phyloP scores from a whole-genome alignment of 2,113 vertebrate species.

The Xyrauchen texanus region DNA sequence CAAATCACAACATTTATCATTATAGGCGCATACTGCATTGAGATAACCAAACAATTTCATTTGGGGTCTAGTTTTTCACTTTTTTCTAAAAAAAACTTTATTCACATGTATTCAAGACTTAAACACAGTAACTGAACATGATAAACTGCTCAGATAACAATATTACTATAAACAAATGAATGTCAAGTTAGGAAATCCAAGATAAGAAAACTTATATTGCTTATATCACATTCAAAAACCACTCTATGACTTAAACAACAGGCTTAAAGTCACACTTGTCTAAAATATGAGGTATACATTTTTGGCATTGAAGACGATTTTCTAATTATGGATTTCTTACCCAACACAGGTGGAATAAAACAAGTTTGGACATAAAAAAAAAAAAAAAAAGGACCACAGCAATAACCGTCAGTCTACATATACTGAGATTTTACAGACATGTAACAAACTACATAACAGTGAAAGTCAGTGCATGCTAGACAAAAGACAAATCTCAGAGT shows the following conservation, averaged over 20 bases:
- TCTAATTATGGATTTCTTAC: slow-evolving; percentile 54
- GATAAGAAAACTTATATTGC: slow-evolving; percentile 74
- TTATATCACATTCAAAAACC: slow-evolving; percentile 67
- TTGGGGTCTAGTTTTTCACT: background rate
- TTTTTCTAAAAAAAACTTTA: slow-evolving; percentile 55
- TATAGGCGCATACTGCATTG: background rate
- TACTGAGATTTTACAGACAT: slow-evolving; percentile 39
- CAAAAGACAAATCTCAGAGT: slow-evolving; percentile 27
- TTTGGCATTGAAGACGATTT: slow-evolving; percentile 55
- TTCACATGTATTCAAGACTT: slow-evolving; percentile 33
- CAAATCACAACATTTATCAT: background rate
- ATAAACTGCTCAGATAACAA: slow-evolving; percentile 50
- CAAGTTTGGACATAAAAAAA: slow-evolving; percentile 47
- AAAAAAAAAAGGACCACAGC: slow-evolving; percentile 56
- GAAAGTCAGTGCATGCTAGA: slow-evolving; percentile 44
- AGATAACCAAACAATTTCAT: slow-evolving; percentile 1
- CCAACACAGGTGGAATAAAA: slow-evolving; percentile 40
- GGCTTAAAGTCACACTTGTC: slow-evolving; percentile 43
- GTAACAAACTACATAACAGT: background rate
- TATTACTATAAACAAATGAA: slow-evolving; percentile 67
- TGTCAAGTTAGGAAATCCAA: slow-evolving; percentile 65
- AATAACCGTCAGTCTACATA: background rate
- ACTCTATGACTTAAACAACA: slow-evolving; percentile 30
- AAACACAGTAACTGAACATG: slow-evolving; percentile 49
- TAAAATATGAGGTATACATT: slow-evolving; percentile 58